Evolutionary conservation across 2,888 invertebrate species (phyloP), one percentile per base, ranked within the genome.

Genomic region (Nycteola revayana): DNA sequence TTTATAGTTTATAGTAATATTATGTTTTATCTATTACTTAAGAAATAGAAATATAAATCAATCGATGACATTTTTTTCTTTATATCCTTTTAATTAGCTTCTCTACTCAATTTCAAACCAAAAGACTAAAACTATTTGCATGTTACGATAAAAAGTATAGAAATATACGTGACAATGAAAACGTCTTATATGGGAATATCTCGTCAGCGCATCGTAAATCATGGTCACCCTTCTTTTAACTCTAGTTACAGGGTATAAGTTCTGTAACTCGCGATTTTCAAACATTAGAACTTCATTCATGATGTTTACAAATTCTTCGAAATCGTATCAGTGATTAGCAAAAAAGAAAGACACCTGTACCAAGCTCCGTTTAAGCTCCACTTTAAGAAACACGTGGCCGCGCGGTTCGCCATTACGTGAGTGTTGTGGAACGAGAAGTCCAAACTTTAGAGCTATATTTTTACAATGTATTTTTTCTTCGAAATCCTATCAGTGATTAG

Each of bases 1-100:
- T 35, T 35, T 35, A 35, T 35, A 35, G 35, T 35, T 35, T 35
- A 35, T 35, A 35, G 35, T 34, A 34, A 34, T 34, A 34, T 34
- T 34, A 34, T 34, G 34, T 34, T 34, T 34, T 34, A 34, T 34
- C 34, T 34, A 34, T 34, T 28, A 34, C 32, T 32, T 32, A 32
- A 32, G 25, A 32, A 26, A 26, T 17, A 26, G 26, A 26, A 26
- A 27, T 32, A 33, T 33, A 33, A 33, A 33, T 33, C 33, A 33
- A 33, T 33, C 33, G 33, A 33, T 33, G 33, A 33, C 33, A 33
- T 33, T 33, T 33, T 33, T 33, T 33, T 33, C 33, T 33, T 33
- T 33, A 33, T 33, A 33, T 33, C 33, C 33, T 33, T 33, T 33
- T 33, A 33, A 33, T 33, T 33, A 33, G 33, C 33, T 33, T 33